Percentiles rank a stretch among this genome's conserved stretches.
Evolutionary conservation across 2,888 invertebrate genomes (phyloP).

Genomic region (Pollenia griseotomentosa): DNA sequence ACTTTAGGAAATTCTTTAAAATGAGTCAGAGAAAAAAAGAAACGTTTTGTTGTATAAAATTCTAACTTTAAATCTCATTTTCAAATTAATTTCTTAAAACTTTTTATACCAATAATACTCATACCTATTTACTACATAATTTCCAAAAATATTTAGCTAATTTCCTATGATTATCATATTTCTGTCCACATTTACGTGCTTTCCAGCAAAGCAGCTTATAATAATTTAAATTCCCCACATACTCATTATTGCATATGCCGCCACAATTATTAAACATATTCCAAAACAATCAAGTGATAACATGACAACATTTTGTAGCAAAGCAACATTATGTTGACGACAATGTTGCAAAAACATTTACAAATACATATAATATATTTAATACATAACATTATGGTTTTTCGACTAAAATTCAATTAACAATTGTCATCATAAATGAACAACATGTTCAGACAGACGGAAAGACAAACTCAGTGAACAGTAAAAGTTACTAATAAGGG

Average conservation of each 20-base stretch:
- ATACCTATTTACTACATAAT: not conserved
- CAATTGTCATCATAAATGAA: slow-evolving; percentile 77
- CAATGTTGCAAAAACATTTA: slow-evolving; percentile 40
- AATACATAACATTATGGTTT: slow-evolving; percentile 72
- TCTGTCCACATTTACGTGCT: not conserved
- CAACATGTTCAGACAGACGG: slow-evolving; percentile 11
- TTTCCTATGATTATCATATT: not conserved
- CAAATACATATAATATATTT: not conserved
- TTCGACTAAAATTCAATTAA: slow-evolving; percentile 80
- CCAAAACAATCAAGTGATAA: slow-evolving; percentile 46
- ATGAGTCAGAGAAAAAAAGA: slow-evolving; percentile 15
- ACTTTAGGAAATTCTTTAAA: slow-evolving; percentile 6
- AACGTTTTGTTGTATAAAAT: not conserved
- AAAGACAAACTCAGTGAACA: not conserved
- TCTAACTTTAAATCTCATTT: not conserved
- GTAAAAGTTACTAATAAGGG: not conserved
- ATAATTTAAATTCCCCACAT: slow-evolving; percentile 31
- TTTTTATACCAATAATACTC: not conserved
- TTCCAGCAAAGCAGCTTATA: not conserved
- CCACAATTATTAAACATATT: slow-evolving; percentile 55
- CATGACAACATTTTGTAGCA: slow-evolving; percentile 57
- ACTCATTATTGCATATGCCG: not conserved
- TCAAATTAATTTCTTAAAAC: not conserved
- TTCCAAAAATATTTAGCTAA: not conserved
- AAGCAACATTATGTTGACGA: slow-evolving; percentile 24